A percentile compares a stretch with the other conserved stretches of the same genome.
Evolutionary conservation across 2,888 invertebrate genomes (phyloP).

Genomic region (Strigamia crassipes): DNA sequence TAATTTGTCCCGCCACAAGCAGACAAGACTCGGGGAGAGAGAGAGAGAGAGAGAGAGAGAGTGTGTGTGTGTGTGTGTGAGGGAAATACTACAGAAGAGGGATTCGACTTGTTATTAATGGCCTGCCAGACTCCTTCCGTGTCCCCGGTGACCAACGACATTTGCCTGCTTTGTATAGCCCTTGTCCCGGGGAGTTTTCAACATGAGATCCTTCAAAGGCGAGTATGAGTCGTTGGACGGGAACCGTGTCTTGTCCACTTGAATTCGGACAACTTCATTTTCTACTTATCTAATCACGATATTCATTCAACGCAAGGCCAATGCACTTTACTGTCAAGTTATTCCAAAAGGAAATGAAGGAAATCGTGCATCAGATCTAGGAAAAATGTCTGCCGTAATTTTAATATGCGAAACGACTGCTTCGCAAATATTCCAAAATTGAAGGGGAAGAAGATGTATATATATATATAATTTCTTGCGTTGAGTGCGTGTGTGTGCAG

Average conservation of each 20-base stretch:
- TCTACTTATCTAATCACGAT: no score
- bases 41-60: neutral
- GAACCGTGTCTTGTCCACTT: slow-evolving; percentile 2
- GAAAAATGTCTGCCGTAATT: neutral
- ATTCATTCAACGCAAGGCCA: neutral
- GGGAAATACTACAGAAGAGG: slow-evolving; percentile 25
- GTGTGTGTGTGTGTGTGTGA: no score
- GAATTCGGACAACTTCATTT: neutral
- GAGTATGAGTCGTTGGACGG: neutral
- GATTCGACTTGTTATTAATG: slow-evolving; percentile 25
- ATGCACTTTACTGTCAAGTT: neutral
- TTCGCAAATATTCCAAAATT: neutral
- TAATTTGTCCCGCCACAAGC: slow-evolving; percentile 34
- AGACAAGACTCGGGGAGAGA: slow-evolving; percentile 27
- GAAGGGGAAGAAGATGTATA: neutral
- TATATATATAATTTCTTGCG: neutral
- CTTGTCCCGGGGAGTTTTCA: slow-evolving; percentile 21
- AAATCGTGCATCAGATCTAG: neutral
- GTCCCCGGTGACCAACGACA: slow-evolving; percentile 33
- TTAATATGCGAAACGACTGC: neutral
- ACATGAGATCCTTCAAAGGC: slow-evolving; percentile 12
- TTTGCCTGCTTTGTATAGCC: slow-evolving; percentile 17
- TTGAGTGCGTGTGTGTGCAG: slow-evolving; percentile 21
- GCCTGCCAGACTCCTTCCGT: slow-evolving; percentile 25
- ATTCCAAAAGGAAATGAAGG: neutral